Base-by-base conservation (phyloP, 2,888 invertebrate genomes). In the Hydrotaea diabolus region DNA sequence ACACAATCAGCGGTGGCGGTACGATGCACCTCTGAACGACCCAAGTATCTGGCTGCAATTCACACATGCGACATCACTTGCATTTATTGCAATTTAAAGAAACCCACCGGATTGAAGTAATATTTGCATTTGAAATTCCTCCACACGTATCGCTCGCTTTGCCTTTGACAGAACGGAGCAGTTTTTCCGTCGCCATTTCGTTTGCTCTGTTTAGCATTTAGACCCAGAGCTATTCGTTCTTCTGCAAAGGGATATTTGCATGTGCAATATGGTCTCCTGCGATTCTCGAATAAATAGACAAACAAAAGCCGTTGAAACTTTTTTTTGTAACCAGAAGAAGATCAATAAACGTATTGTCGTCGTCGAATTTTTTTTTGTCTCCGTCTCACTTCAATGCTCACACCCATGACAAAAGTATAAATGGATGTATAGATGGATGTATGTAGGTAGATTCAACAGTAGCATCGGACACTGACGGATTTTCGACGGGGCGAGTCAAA, bases 281-380 rank as follows among this genome's bases (percentile, higher is more conserved):
- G 81, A 64, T 77, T 21, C 43, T 19, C 39, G 19, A 43, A 66
- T 39, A 36, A 66, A 66, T 39, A 39, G 43, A 15, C 66, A 66
- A 66, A 66, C 66, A 19, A 66, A 43, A n/a, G 11, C 19, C 19
- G 19, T 43, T 66, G 36, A 17, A 39, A 17, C 39, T 39, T 66
- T 66, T 19, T 39, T 66, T 43, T 43, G 17, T 66, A 43, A 43
- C 39, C 66, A 66, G 19, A 43, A 66, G 66, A 21, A 78, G 84
- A 81, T 84, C 81, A 84, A 84, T 84, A 81, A 59, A 79, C 76
- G 73, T 79, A 78, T 78, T 76, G 75, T 76, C 78, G 66, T 73
- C 69, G 46, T 36, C 2, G 31, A 4, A 4, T 2, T 31, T 64
- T 31, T 31, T 31, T 31, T 31, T 71, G 36, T 49, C 43, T 57